Base-by-base conservation (phyloP, 2,113 vertebrate species). In the Clinocottus analis region DNA sequence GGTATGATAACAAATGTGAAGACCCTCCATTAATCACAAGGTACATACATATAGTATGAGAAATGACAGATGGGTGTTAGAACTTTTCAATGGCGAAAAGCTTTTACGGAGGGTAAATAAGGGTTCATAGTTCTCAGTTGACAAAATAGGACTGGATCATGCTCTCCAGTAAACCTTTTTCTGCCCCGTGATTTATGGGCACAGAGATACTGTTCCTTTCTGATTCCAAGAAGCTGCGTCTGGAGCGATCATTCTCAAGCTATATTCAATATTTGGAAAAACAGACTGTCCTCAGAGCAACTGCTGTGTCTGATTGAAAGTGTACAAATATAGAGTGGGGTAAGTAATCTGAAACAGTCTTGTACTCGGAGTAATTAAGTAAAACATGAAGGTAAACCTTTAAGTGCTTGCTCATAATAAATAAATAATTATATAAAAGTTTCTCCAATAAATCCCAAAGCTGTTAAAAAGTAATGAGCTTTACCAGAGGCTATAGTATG, bases 221-320 rank as follows among this genome's bases (percentile, higher is more conserved):
- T 68, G 69, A 55, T 43, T 91, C 86, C 87, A 90, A 76, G 68
- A 86, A 87, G 86, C 85, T 75, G 77, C 63, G 71, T 75, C 68
- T 29, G 64, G 49, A 81, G 51, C 31, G 73, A 25, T 70, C 33
- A 55, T 55, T 29, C 39, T 12, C 4, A 59, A 77, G 71, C 85
- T 69, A 58, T 33, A 73, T 47, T 62, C 25, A 10, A n/a, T 64
- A 65, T 67, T 39, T 87, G 61, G 74, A 87, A 88, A 82, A 77
- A 80, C 53, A 76, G 5, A 23, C 65, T 29, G 27, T 77, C 49
- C 78, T 45, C 31, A 58, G 12, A 79, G 86, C 31, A 65, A 70
- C 67, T 10, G 19, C 64, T n/a, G 25, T 27, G 29, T 70, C 62
- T 62, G 66, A 63, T 58, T 81, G 13, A 76, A 66, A 77, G 47